Percentiles rank a stretch among this genome's conserved stretches.
phyloP scores from a whole-genome alignment of 2,888 invertebrate species.

The Dolichopus griseipennis region DNA sequence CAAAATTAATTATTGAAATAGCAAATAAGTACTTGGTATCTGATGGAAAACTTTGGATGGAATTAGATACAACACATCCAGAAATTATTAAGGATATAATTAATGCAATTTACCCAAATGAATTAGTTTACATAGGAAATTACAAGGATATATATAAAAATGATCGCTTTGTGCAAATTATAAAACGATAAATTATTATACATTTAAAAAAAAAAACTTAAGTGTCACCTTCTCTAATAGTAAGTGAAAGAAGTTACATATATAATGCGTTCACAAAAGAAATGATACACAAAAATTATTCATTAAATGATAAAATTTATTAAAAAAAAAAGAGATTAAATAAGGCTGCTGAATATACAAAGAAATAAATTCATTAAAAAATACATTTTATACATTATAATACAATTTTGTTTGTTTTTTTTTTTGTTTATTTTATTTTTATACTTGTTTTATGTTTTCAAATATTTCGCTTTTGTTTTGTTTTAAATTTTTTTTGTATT shows the following conservation, averaged over 20 bases:
- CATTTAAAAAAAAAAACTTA: too few species aligned
- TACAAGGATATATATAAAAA: slow-evolving; percentile 49
- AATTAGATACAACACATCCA: slow-evolving; percentile 51
- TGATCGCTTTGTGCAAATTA: slow-evolving; percentile 51
- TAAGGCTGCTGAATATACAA: not conserved
- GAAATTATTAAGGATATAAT: slow-evolving; percentile 44
- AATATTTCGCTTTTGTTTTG: too few species aligned
- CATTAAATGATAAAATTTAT: too few species aligned
- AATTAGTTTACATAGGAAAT: slow-evolving; percentile 41
- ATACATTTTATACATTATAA: not conserved
- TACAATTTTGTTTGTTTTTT: not conserved
- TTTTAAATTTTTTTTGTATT: slow-evolving; percentile 14
- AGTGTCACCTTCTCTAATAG: too few species aligned
- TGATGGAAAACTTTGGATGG: slow-evolving; percentile 49
- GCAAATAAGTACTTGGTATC: slow-evolving; percentile 44
- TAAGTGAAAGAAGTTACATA: too few species aligned
- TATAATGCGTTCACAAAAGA: too few species aligned
- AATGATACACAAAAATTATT: too few species aligned
- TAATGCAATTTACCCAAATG: slow-evolving; percentile 35
- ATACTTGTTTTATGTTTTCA: slow-evolving; percentile 10
- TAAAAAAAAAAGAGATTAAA: not conserved
- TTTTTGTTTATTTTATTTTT: too few species aligned
- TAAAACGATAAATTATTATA: slow-evolving; percentile 33
- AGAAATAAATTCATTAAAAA: not conserved
- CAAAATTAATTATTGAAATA: slow-evolving; percentile 49